Evolutionary conservation across 2,888 invertebrate genomes (phyloP).

Genomic region (Cabera pusaria): DNA sequence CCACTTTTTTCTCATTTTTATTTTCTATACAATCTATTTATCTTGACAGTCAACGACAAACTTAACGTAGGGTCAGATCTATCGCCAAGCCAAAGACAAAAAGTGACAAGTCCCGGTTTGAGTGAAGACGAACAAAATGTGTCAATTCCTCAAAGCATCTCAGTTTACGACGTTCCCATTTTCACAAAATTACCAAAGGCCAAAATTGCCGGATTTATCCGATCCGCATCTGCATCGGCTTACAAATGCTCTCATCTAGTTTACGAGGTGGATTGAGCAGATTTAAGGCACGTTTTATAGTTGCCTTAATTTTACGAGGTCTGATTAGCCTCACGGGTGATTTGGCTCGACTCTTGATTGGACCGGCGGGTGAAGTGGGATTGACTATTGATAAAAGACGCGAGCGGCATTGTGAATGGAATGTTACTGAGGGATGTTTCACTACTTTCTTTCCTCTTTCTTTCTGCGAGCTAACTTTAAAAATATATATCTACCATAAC

Average conservation of each 20-base stretch:
- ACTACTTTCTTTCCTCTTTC: too few species aligned
- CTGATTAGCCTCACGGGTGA: constrained; percentile 46
- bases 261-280: constrained; percentile 49
- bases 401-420: neutral
- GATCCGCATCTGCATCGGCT: constrained; percentile 50
- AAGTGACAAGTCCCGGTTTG: too few species aligned
- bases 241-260: constrained; percentile 60
- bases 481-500: too few species aligned
- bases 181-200: constrained; percentile 47
- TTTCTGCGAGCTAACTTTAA: too few species aligned
- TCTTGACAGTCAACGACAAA: too few species aligned
- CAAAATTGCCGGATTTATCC: constrained; percentile 55
- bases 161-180: constrained; percentile 34
- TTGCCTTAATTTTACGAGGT: constrained; percentile 55
- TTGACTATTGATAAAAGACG: constrained; percentile 28
- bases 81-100: too few species aligned
- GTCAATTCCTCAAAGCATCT: constrained; percentile 22
- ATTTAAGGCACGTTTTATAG: constrained; percentile 58
- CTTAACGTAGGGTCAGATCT: too few species aligned
- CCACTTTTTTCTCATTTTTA: too few species aligned
- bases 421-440: too few species aligned
- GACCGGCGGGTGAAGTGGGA: constrained; percentile 12
- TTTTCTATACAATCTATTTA: too few species aligned
- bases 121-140: constrained; percentile 13
- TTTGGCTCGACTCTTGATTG: constrained; percentile 29